Conservation (phyloP, 2,797 vertebrate species). For the Ctenopoma multispine region DNA sequence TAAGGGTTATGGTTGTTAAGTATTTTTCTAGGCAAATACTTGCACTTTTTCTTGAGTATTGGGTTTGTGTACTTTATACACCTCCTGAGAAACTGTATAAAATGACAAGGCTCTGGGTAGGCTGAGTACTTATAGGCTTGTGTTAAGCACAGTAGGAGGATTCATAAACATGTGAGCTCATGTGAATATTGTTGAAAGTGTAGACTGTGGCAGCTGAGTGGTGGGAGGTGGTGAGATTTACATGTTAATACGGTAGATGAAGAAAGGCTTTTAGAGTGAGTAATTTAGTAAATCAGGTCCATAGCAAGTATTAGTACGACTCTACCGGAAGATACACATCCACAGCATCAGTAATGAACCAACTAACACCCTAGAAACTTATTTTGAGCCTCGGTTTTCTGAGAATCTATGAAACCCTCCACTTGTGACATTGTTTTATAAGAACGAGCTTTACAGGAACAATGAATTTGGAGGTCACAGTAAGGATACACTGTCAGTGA, state of each 20-base stretch:
- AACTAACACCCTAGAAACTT: constrained; percentile 1
- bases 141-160: constrained; percentile 9
- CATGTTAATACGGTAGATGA: constrained; percentile 46
- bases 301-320: constrained; percentile 55
- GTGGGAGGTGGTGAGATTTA: constrained; percentile 44
- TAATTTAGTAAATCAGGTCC: constrained; percentile 55
- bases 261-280: constrained; percentile 44
- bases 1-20: too few species aligned
- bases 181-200: neutral
- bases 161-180: neutral
- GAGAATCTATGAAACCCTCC: constrained; percentile 36
- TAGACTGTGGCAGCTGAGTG: neutral
- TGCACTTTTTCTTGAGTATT: too few species aligned
- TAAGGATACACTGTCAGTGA: constrained; percentile 29
- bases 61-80: too few species aligned
- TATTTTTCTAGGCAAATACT: too few species aligned
- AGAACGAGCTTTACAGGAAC: constrained; percentile 37
- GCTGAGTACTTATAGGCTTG: neutral
- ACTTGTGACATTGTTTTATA: constrained; percentile 47
- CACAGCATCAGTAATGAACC: constrained; percentile 59
- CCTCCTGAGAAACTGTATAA: too few species aligned
- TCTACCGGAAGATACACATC: constrained; percentile 21
- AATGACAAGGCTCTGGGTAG: neutral
- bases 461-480: constrained; percentile 52
- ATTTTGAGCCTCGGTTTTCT: constrained; percentile 16